Evolutionary conservation across 1,140 invertebrate genomes (phyloP).

Genomic region (Dinothrombium tinctorium): DNA sequence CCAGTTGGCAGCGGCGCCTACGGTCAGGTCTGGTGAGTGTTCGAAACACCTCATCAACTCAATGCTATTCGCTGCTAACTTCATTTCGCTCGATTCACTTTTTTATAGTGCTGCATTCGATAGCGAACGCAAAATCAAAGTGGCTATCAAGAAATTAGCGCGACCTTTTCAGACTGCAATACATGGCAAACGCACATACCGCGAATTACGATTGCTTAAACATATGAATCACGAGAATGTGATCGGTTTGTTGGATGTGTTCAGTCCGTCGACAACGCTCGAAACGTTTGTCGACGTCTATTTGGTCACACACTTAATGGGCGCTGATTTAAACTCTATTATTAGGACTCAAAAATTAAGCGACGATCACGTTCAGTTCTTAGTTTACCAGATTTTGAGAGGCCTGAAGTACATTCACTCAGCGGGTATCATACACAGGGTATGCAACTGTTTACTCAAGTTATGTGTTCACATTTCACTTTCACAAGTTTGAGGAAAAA

Average conservation of each 20-base stretch:
- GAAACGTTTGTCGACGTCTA: conserved; percentile 77
- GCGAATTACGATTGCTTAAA: conserved; percentile 84
- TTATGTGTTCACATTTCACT: not conserved
- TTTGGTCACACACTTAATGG: conserved; percentile 91
- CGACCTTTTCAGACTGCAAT: conserved; percentile 93
- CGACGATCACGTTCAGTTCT: conserved; percentile 96
- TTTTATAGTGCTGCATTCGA: conserved; percentile 5
- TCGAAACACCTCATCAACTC: not conserved
- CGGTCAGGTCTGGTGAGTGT: conserved; percentile 80
- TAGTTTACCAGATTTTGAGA: conserved; percentile 91
- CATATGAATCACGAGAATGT: conserved; percentile 99
- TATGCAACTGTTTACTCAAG: conserved; percentile 25
- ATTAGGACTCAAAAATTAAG: conserved; percentile 82
- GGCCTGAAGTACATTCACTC: conserved; percentile 98
- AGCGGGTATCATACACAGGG: conserved; percentile 92
- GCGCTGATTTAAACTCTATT: conserved; percentile 94
- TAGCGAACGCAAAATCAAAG: conserved; percentile 35
- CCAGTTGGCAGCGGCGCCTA: conserved; percentile 91
- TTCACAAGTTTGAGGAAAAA: not conserved
- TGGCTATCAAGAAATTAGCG: conserved; percentile 92
- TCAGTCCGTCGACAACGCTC: conserved; percentile 41
- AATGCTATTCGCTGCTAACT: not conserved
- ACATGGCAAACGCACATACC: conserved; percentile 92
- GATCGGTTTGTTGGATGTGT: conserved; percentile 82
- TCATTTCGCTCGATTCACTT: not conserved